phyloP scores from a whole-genome alignment of 2,888 invertebrate genomes.

The Cabera pusaria region DNA sequence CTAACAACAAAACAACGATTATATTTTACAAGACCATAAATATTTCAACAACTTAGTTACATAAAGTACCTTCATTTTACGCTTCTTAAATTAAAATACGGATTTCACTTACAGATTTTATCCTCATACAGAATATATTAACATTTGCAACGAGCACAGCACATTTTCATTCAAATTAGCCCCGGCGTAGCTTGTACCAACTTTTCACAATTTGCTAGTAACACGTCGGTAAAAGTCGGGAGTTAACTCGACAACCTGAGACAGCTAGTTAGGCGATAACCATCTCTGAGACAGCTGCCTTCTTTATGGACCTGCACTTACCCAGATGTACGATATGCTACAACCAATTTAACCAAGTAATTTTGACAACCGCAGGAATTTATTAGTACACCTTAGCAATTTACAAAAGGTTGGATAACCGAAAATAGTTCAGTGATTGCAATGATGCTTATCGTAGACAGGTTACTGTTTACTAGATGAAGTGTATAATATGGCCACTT shows the following conservation, averaged over 20 bases:
- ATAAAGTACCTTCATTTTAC: no score
- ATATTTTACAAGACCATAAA: no score
- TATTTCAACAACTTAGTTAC: no score
- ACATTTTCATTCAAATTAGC: conserved; percentile 26
- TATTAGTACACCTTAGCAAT: no score
- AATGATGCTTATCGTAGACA: no score
- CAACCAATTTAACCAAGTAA: conserved; percentile 58
- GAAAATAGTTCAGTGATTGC: no score
- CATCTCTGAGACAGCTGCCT: conserved; percentile 57
- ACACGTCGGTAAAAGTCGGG: conserved; percentile 30
- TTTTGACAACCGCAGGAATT: conserved; percentile 35
- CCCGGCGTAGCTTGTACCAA: conserved; percentile 17
- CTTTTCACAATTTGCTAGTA: conserved; percentile 32
- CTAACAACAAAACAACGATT: no score
- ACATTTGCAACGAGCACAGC: conserved; percentile 4
- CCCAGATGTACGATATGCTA: conserved; percentile 60
- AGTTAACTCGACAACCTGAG: conserved; percentile 44
- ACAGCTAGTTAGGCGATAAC: conserved; percentile 70
- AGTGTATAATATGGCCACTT: no score
- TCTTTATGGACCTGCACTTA: conserved; percentile 70
- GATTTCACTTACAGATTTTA: conserved; percentile 9
- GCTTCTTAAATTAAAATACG: neutral
- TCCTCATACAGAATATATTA: conserved; percentile 9
- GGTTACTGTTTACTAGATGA: no score
- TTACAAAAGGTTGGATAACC: no score